Conservation (phyloP, 2,888 invertebrate genomes). For the Lochmaea crataegi region DNA sequence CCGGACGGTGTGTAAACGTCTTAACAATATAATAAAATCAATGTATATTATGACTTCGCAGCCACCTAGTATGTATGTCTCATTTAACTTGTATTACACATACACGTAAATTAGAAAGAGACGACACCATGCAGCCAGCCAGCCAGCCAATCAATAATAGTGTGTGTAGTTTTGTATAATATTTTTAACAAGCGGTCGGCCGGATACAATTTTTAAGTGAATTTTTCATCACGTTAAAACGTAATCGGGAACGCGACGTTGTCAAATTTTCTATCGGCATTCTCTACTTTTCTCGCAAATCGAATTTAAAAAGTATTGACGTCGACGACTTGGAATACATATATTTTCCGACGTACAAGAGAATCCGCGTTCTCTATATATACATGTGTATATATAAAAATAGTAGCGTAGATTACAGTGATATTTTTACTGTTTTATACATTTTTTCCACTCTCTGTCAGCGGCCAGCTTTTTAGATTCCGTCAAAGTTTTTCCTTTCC, state of each 20-base stretch:
- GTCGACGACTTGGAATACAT: too few species aligned
- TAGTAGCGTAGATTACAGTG: too few species aligned
- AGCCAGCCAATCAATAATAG: conserved; percentile 16
- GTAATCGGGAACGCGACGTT: conserved; percentile 3
- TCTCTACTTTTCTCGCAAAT: conserved; percentile 1
- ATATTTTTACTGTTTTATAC: too few species aligned
- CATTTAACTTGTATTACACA: not conserved
- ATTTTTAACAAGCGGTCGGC: conserved; percentile 10
- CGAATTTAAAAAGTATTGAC: conserved; percentile 20
- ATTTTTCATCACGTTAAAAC: conserved; percentile 31
- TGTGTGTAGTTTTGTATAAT: conserved; percentile 21
- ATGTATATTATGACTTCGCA: not conserved
- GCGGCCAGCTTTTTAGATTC: too few species aligned
- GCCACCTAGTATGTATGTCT: conserved; percentile 15
- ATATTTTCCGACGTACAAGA: too few species aligned
- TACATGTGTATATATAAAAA: too few species aligned
- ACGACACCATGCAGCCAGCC: not conserved
- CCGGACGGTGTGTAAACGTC: not conserved
- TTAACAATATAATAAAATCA: not conserved
- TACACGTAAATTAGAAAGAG: not conserved
- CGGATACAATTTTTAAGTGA: conserved; percentile 30
- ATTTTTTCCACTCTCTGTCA: too few species aligned
- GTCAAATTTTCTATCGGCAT: conserved; percentile 23
- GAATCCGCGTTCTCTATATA: too few species aligned
- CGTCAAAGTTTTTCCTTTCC: too few species aligned